A percentile compares a stretch with the other conserved stretches of the same genome.
These are phyloP conservation scores for Trissolcus brochymenae DNA, from an alignment of 2,888 invertebrate genomes.

Conservation along the genomic window DNA sequence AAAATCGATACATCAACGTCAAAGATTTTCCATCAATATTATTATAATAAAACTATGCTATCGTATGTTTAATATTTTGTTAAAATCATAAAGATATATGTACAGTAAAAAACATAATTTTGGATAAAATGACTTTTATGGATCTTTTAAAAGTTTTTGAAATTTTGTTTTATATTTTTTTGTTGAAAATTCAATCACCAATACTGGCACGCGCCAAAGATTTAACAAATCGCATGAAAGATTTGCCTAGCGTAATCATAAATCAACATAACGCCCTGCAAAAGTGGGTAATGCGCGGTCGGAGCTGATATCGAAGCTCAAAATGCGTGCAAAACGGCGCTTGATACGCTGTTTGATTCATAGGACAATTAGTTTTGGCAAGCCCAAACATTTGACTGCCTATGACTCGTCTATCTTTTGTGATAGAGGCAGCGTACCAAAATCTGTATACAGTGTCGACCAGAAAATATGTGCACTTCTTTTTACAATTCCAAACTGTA, in stretches of 20 bases:
- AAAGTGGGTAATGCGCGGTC: slow-evolving; percentile 55
- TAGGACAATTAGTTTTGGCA: slow-evolving; percentile 71
- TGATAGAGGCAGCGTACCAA: slow-evolving; percentile 19
- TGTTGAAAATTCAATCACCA: neutral
- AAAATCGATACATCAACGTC: no score
- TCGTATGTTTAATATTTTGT: no score
- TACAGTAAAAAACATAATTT: no score
- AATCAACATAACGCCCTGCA: slow-evolving; percentile 70
- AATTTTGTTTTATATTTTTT: no score
- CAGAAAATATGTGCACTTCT: slow-evolving; percentile 18
- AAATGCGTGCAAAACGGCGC: slow-evolving; percentile 70
- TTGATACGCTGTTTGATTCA: slow-evolving; percentile 73
- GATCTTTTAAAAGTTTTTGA: no score
- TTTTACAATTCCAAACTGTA: slow-evolving; percentile 15
- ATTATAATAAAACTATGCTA: no score
- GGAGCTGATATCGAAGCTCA: slow-evolving; percentile 72
- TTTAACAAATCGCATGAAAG: slow-evolving; percentile 51
- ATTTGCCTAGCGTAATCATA: slow-evolving; percentile 64
- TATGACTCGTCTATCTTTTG: slow-evolving; percentile 32
- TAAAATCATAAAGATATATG: no score
- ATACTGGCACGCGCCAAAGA: slow-evolving; percentile 37
- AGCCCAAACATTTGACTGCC: slow-evolving; percentile 5
- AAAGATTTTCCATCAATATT: no score
- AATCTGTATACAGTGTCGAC: slow-evolving; percentile 6
- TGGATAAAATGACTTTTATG: no score